Evolutionary conservation across 2,113 vertebrate species (phyloP).

Genomic region (Dicerorhinus sumatrensis): DNA sequence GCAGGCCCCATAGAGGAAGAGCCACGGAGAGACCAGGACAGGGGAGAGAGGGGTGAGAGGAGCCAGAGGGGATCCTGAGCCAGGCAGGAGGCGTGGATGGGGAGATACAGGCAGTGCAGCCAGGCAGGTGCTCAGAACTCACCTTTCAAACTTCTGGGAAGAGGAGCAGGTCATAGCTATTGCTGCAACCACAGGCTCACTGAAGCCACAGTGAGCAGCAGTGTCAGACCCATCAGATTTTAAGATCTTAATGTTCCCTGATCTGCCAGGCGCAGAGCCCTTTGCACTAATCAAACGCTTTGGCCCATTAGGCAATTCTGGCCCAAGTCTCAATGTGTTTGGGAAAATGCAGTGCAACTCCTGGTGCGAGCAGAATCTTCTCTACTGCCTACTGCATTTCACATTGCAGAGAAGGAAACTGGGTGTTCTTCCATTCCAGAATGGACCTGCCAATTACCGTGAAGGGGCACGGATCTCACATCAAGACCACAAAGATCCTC

Average conservation of each 20-base stretch:
- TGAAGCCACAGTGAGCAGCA: not conserved
- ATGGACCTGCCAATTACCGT: not conserved
- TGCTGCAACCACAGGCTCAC: accelerated
- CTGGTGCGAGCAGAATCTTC: not conserved
- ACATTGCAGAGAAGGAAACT: not conserved
- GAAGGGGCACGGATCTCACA: not conserved
- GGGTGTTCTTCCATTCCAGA: not conserved
- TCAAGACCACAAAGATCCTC: not conserved
- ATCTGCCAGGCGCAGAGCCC: not conserved
- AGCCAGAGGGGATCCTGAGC: not conserved
- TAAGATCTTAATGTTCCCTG: not conserved
- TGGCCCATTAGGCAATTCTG: slow-evolving; percentile 7
- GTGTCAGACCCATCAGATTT: not conserved
- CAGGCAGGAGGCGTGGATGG: not conserved
- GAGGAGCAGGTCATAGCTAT: not conserved
- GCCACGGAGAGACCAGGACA: not conserved
- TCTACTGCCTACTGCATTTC: not conserved
- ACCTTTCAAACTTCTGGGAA: not conserved
- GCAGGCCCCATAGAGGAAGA: not conserved
- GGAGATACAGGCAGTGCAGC: accelerated
- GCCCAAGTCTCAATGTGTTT: slow-evolving; percentile 10
- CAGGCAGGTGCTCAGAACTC: not conserved
- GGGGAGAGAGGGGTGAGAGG: accelerated
- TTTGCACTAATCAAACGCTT: slow-evolving; percentile 6
- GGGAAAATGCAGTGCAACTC: not conserved